phyloP scores from a whole-genome alignment of 2,113 vertebrate genomes.

The Spea bombifrons region DNA sequence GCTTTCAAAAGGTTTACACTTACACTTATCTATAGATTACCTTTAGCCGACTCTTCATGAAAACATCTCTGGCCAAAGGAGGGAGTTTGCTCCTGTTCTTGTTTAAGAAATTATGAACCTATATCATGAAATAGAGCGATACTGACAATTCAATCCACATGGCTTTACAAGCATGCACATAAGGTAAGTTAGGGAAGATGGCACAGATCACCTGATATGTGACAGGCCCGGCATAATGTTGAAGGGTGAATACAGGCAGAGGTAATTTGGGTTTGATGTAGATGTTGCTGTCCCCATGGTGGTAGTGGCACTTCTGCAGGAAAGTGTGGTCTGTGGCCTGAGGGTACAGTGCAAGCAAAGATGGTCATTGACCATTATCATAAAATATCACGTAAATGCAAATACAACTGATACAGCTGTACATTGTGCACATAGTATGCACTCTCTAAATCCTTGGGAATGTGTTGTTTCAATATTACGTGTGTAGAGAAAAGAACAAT shows the following conservation, averaged over 20 bases:
- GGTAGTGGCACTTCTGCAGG: slow-evolving; percentile 93
- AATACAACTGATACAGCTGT: no score
- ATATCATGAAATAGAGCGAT: neutral
- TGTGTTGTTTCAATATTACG: neutral
- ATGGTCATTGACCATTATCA: neutral
- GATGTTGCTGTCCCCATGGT: slow-evolving; percentile 73
- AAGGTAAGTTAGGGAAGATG: neutral
- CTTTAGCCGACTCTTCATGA: slow-evolving; percentile 78
- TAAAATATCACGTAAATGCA: neutral
- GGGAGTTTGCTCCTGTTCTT: slow-evolving; percentile 83
- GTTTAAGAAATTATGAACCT: slow-evolving; percentile 89
- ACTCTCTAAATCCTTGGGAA: neutral
- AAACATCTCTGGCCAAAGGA: slow-evolving; percentile 77
- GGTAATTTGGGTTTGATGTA: slow-evolving; percentile 86
- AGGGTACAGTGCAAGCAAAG: neutral
- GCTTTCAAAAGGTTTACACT: no score
- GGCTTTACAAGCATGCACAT: neutral
- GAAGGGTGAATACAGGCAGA: slow-evolving; percentile 84
- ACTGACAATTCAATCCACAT: neutral
- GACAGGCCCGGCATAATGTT: slow-evolving; percentile 83
- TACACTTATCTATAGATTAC: slow-evolving; percentile 55
- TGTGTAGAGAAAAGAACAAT: neutral
- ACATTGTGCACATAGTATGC: no score
- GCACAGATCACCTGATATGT: slow-evolving; percentile 80
- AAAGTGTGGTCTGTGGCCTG: slow-evolving; percentile 94